Percentiles rank a stretch among this genome's conserved stretches.
Evolutionary conservation across 2,888 invertebrate genomes (phyloP).

Genomic region (Crematogaster levior): DNA sequence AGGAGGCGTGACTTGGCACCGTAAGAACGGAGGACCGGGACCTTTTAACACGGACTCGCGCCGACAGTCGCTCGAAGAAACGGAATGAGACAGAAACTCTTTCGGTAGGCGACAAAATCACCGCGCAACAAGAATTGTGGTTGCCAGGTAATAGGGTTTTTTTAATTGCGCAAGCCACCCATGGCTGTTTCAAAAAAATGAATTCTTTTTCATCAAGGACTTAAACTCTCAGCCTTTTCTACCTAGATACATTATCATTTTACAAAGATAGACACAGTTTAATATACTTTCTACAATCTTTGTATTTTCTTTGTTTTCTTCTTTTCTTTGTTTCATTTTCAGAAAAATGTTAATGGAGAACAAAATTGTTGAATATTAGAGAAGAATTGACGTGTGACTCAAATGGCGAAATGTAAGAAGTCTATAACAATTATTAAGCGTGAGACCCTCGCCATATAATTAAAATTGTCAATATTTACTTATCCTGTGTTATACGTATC

Average conservation of each 20-base stretch:
- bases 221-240: not conserved
- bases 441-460: not conserved
- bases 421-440: not conserved
- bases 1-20: slow-evolving; percentile 83
- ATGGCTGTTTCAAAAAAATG: not conserved
- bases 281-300: not conserved
- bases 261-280: not conserved
- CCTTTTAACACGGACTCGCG: slow-evolving; percentile 76
- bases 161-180: not conserved
- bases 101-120: slow-evolving; percentile 28
- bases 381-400: not conserved
- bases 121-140: not conserved
- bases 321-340: not conserved
- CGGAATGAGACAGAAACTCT: slow-evolving; percentile 38
- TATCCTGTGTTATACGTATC: not conserved
- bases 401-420: not conserved
- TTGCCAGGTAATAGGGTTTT: not conserved
- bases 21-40: slow-evolving; percentile 55
- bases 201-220: not conserved
- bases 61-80: slow-evolving; percentile 78
- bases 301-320: no score
- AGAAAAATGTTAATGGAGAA: not conserved
- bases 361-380: not conserved
- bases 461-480: not conserved
- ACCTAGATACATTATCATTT: not conserved